These are phyloP conservation scores for Odobenus rosmarus DNA, from an alignment of 2,113 vertebrate species.

Conservation along the genomic window DNA sequence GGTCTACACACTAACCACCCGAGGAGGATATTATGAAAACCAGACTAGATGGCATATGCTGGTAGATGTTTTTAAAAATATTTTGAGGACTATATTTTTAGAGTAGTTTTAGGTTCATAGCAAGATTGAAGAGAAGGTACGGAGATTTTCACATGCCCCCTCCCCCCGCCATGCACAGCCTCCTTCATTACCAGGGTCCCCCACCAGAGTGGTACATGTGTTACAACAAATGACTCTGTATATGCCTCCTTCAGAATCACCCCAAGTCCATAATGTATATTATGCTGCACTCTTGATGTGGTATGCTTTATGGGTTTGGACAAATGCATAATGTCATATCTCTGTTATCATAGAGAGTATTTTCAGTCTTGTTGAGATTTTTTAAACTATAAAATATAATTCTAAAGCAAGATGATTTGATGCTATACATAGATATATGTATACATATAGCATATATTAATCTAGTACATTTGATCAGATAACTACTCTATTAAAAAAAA, in stretches of 20 bases:
- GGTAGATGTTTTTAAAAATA: not conserved
- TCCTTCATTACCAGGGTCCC: not conserved
- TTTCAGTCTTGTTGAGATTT: not conserved
- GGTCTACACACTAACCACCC: not conserved
- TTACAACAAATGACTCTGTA: not conserved
- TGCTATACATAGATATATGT: not conserved
- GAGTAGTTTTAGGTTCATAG: not conserved
- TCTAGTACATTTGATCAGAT: not conserved
- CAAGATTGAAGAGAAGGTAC: not conserved
- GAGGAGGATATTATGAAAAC: not conserved
- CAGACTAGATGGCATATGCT: not conserved
- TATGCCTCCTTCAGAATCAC: not conserved
- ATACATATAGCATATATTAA: not conserved
- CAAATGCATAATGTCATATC: accelerated
- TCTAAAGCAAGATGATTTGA: not conserved
- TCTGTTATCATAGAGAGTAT: not conserved
- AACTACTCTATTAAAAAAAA: not conserved
- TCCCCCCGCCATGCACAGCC: not conserved
- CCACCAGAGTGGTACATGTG: not conserved
- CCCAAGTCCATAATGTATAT: not conserved
- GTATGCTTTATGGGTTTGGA: not conserved
- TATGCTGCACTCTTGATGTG: no score
- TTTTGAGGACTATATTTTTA: not conserved
- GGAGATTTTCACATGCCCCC: not conserved
- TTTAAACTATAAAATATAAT: not conserved